phyloP scores from a whole-genome alignment of 2,888 invertebrate genomes.

The Ichneumoninae sp. region DNA sequence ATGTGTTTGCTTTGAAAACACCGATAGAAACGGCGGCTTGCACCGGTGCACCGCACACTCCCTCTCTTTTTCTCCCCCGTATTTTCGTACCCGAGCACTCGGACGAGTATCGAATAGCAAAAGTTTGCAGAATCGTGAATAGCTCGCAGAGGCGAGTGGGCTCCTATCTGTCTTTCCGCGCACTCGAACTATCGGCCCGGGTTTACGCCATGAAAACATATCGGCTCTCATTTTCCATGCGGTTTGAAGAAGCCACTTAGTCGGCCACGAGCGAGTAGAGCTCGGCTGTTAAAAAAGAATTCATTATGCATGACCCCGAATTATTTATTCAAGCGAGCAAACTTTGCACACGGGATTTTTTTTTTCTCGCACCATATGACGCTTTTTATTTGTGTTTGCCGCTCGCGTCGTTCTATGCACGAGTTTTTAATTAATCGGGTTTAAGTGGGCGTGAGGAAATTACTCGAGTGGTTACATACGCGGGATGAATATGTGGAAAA shows the following conservation, averaged over 20 bases:
- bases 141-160: neutral
- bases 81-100: constrained; percentile 39
- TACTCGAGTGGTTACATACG: constrained; percentile 41
- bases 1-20: constrained; percentile 66
- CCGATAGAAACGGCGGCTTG: constrained; percentile 24
- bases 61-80: constrained; percentile 5
- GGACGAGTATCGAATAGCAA: constrained; percentile 51
- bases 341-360: constrained; percentile 15
- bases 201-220: constrained; percentile 7
- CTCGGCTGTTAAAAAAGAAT: constrained; percentile 30
- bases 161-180: neutral
- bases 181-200: neutral
- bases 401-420: constrained; percentile 22
- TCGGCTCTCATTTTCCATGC: constrained; percentile 44
- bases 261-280: constrained; percentile 11
- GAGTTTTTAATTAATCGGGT: constrained; percentile 63
- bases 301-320: constrained; percentile 61
- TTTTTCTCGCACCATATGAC: constrained; percentile 29
- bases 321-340: constrained; percentile 54
- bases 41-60: neutral
- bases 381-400: constrained; percentile 15
- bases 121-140: constrained; percentile 48
- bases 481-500: neutral
- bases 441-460: constrained; percentile 56
- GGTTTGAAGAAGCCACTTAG: constrained; percentile 36